These are phyloP conservation scores for Phortica variegata DNA, from an alignment of 1,140 invertebrate species.

Conservation along the genomic window DNA sequence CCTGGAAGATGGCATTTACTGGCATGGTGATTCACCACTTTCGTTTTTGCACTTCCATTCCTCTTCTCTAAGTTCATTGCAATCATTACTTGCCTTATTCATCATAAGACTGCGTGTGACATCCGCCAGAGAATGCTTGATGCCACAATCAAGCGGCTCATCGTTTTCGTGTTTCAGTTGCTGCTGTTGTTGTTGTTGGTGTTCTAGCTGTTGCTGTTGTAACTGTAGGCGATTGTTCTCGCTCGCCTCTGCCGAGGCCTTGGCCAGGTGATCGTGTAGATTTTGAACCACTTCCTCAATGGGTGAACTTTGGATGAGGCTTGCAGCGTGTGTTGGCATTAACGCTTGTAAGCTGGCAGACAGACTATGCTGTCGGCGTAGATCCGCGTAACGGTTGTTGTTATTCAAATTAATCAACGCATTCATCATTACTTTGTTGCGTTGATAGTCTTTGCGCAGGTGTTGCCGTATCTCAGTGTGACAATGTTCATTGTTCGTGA, in stretches of 20 bases:
- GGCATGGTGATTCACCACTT: too few relatives aligned
- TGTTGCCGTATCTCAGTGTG: slow-evolving; percentile 56
- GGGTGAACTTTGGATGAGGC: slow-evolving; percentile 25
- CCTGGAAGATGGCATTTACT: slow-evolving; percentile 14
- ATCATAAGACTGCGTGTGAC: slow-evolving; percentile 35
- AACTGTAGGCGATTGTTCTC: too few relatives aligned
- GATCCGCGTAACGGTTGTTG: slow-evolving; percentile 26
- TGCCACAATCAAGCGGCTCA: slow-evolving; percentile 39
- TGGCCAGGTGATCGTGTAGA: slow-evolving; percentile 41
- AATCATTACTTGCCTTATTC: slow-evolving; percentile 23
- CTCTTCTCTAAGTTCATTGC: slow-evolving; percentile 33
- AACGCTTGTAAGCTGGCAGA: slow-evolving; percentile 18
- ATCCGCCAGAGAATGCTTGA: slow-evolving; percentile 30
- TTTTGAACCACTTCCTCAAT: slow-evolving; percentile 43
- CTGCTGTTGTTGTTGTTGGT: not conserved
- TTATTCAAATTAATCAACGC: slow-evolving; percentile 44
- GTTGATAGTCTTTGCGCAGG: slow-evolving; percentile 55
- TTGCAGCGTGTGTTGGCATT: slow-evolving; percentile 22
- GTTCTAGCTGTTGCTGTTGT: slow-evolving; percentile 20
- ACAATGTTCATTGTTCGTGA: slow-evolving; percentile 56
- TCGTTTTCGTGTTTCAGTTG: slow-evolving; percentile 29
- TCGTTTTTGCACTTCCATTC: slow-evolving; percentile 40
- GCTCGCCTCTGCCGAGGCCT: slow-evolving; percentile 35
- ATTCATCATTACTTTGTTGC: slow-evolving; percentile 57
- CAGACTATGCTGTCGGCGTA: slow-evolving; percentile 32